These are phyloP conservation scores for Perithous albicinctus DNA, from an alignment of 2,888 invertebrate species.

Conservation along the genomic window DNA sequence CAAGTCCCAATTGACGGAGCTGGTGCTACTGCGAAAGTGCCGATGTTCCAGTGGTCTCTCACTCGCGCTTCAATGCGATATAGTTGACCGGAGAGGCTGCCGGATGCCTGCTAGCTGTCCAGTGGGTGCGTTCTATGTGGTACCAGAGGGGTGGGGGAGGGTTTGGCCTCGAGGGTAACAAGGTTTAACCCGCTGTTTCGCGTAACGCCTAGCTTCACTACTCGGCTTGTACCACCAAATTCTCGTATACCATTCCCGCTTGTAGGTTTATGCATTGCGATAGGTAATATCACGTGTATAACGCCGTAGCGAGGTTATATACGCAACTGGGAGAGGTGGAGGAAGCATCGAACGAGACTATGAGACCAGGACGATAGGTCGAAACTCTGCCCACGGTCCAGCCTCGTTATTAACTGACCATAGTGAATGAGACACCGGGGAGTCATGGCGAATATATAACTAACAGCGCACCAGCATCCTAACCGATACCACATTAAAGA, in stretches of 20 bases:
- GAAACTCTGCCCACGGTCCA: conserved; percentile 50
- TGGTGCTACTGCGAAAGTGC: conserved; percentile 68
- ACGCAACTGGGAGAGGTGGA: background rate
- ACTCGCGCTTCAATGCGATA: conserved; percentile 17
- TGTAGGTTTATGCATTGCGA: conserved; percentile 50
- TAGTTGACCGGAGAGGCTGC: conserved; percentile 12
- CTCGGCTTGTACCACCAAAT: conserved; percentile 49
- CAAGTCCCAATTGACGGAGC: conserved; percentile 74
- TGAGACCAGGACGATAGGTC: background rate
- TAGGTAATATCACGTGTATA: conserved; percentile 42
- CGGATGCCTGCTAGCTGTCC: conserved; percentile 2
- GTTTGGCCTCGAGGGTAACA: conserved; percentile 60
- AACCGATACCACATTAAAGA: conserved; percentile 2
- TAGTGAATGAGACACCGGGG: conserved; percentile 84
- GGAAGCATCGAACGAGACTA: conserved; percentile 28
- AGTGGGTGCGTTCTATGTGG: background rate
- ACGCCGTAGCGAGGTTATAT: background rate
- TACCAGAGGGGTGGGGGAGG: conserved; percentile 33
- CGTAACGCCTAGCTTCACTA: conserved; percentile 26
- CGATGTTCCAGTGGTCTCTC: conserved; percentile 32
- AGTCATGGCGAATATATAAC: conserved; percentile 67
- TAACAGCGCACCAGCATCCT: conserved; percentile 20
- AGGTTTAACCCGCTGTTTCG: conserved; percentile 81
- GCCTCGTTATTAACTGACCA: conserved; percentile 83
- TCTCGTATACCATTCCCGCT: conserved; percentile 39